Evolutionary conservation across 2,113 vertebrate genomes (phyloP).

Genomic region (Tenebrosternarchus preto): DNA sequence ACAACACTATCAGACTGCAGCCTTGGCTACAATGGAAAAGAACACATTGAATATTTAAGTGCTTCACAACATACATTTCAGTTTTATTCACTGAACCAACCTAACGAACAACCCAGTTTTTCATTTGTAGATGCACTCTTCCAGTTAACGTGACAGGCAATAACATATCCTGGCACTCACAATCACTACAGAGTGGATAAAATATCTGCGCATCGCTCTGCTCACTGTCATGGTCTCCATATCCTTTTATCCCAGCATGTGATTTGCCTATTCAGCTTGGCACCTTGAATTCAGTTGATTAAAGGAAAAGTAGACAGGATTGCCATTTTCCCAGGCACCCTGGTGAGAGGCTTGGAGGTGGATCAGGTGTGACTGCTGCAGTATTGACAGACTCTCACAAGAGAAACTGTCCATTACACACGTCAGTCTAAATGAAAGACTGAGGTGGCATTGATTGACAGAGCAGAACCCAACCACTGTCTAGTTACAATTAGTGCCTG

Average conservation of each 20-base stretch:
- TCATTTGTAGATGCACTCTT: not conserved
- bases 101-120: not conserved
- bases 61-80: not conserved
- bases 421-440: conserved; percentile 35
- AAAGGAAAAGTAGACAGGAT: conserved; percentile 55
- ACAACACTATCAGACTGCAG: too few species aligned
- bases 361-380: conserved; percentile 62
- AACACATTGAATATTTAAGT: too few species aligned
- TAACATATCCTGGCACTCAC: too few species aligned
- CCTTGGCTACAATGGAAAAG: too few species aligned
- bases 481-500: conserved; percentile 24
- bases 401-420: conserved; percentile 55
- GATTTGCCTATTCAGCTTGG: conserved; percentile 39
- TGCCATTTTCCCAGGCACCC: conserved; percentile 63
- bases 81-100: not conserved
- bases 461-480: not conserved
- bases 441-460: conserved; percentile 42
- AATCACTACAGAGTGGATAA: conserved; percentile 8
- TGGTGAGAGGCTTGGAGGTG: conserved; percentile 16
- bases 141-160: not conserved
- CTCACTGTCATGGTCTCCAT: conserved; percentile 38
- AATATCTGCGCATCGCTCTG: not conserved
- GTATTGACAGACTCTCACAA: conserved; percentile 67
- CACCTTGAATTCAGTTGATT: conserved; percentile 64
- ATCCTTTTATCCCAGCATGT: conserved; percentile 56